Evolutionary conservation across 1,140 invertebrate species (phyloP).

Genomic region (Manduca sexta): DNA sequence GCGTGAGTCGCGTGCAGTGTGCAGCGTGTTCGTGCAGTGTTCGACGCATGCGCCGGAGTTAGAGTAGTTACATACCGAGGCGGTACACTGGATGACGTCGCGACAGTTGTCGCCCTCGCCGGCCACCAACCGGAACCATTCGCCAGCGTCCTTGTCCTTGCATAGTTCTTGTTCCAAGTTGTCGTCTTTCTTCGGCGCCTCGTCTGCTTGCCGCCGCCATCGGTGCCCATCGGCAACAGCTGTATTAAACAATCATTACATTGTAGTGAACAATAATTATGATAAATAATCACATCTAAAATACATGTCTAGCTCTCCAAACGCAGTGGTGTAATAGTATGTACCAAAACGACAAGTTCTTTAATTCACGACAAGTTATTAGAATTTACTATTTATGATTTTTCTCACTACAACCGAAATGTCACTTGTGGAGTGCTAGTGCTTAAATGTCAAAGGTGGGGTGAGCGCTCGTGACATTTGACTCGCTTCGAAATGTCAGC

Average conservation of each 20-base stretch:
- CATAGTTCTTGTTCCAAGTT: conserved; percentile 91
- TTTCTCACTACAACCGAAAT: conserved; percentile 57
- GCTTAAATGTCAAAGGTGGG: conserved; percentile 60
- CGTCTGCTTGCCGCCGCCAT: conserved; percentile 72
- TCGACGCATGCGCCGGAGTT: not conserved
- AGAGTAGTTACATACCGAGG: conserved; percentile 80
- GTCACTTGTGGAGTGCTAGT: conserved; percentile 39
- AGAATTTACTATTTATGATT: conserved; percentile 24
- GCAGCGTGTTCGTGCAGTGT: not conserved
- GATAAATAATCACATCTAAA: too few relatives aligned
- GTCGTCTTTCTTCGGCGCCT: conserved; percentile 83
- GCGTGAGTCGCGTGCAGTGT: too few relatives aligned
- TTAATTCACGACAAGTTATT: not conserved
- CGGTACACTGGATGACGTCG: conserved; percentile 96
- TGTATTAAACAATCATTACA: conserved; percentile 12
- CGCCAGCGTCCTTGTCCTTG: conserved; percentile 95
- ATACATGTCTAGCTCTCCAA: too few relatives aligned
- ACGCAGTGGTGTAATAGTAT: too few relatives aligned
- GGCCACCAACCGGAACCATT: conserved; percentile 93
- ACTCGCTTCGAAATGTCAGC: conserved; percentile 66
- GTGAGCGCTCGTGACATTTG: conserved; percentile 67
- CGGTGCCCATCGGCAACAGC: conserved; percentile 51
- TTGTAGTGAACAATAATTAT: too few relatives aligned
- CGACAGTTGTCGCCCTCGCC: conserved; percentile 94
- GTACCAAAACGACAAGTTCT: too few relatives aligned